Conservation (phyloP, 2,113 vertebrate species). For the Pica pica region DNA sequence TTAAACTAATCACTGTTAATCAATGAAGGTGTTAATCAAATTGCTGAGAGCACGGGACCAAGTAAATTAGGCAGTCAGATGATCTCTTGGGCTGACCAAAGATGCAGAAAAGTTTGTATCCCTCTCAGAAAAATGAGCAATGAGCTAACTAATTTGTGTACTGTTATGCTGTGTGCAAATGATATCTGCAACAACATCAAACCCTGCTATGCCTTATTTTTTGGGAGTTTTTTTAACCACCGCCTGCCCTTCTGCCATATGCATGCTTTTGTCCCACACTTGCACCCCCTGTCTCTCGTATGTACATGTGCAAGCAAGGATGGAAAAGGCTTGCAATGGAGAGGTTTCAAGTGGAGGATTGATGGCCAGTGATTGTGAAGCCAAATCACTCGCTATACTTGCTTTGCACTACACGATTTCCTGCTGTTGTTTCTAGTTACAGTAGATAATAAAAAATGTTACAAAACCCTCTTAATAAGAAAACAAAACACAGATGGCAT, state of each 20-base stretch:
- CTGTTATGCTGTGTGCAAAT: background rate
- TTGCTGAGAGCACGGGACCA: background rate
- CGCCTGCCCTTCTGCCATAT: background rate
- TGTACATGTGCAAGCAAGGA: background rate
- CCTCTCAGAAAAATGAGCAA: background rate
- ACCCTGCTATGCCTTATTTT: background rate
- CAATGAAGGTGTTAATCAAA: conserved; percentile 68
- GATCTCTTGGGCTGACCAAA: background rate
- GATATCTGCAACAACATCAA: background rate
- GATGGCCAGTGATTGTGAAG: conserved; percentile 44
- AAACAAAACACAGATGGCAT: conserved; percentile 75
- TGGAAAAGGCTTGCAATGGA: background rate
- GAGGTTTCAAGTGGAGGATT: conserved; percentile 57
- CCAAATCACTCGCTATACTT: conserved; percentile 61
- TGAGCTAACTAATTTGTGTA: background rate
- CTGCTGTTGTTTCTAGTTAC: conserved; percentile 70
- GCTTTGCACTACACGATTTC: conserved; percentile 37
- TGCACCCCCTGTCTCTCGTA: background rate
- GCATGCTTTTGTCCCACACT: background rate
- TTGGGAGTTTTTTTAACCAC: background rate
- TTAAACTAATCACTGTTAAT: conserved; percentile 73
- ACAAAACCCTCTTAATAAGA: conserved; percentile 61
- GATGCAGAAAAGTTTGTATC: background rate
- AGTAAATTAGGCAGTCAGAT: background rate
- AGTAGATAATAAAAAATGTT: conserved; percentile 69